A percentile compares a stretch with the other conserved stretches of the same genome.
Conservation (phyloP, 2,113 vertebrate species). For the Melozone crissalis region DNA sequence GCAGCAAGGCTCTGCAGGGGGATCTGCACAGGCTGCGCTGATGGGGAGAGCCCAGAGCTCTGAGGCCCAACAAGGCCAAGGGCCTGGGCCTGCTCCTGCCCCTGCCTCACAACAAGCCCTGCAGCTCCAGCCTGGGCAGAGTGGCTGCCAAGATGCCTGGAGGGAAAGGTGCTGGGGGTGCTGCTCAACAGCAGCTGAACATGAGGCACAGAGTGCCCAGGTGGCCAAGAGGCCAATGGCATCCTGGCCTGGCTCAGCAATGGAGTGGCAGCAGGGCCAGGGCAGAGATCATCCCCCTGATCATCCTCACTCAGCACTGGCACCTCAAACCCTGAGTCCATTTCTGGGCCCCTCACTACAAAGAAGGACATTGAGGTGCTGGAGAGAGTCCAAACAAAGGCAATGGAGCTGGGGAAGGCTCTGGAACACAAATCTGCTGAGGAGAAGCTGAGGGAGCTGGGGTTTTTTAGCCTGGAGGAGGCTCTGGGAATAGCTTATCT, state of each 20-base stretch:
- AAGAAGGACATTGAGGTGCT: neutral
- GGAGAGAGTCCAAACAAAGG: neutral
- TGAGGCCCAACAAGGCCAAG: neutral
- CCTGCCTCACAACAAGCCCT: neutral
- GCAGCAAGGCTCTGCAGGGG: neutral
- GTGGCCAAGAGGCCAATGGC: neutral
- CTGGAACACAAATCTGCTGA: neutral
- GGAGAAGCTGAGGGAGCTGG: neutral
- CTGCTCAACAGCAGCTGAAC: neutral
- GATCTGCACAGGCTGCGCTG: neutral
- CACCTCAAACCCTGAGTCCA: accelerated
- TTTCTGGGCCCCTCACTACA: accelerated
- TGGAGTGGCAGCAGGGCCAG: neutral
- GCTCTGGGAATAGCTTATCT: neutral
- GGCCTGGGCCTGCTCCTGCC: neutral
- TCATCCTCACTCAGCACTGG: too few relatives aligned
- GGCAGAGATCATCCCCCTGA: accelerated
- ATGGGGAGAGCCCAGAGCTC: neutral
- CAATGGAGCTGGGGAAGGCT: neutral
- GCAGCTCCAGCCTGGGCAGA: neutral
- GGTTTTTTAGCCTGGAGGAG: neutral
- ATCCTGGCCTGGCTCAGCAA: neutral
- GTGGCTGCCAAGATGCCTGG: neutral
- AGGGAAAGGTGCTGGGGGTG: neutral
- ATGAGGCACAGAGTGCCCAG: neutral